Percentiles rank a stretch among this genome's conserved stretches.
Conservation (phyloP, 1,140 invertebrate genomes). For the Drosophila repleta region DNA sequence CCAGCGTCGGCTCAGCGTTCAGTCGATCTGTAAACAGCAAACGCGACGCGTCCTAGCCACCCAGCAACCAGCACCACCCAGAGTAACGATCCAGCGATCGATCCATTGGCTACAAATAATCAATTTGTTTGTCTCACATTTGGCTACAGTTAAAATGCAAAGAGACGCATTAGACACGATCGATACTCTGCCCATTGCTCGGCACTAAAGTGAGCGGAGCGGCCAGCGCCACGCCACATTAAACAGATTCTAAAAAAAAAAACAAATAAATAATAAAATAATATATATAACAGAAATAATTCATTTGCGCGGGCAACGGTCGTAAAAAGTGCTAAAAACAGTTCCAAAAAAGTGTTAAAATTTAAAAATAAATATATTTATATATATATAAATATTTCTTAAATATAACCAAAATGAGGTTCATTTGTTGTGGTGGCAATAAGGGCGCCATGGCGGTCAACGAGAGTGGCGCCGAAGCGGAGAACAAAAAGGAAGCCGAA, state of each 20-base stretch:
- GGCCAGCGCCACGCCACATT: slow-evolving; percentile 49
- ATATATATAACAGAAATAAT: neutral
- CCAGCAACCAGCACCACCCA: slow-evolving; percentile 1
- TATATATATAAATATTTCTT: neutral
- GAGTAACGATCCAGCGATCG: neutral
- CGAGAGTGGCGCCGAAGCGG: neutral
- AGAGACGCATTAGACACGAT: slow-evolving; percentile 38
- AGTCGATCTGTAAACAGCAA: slow-evolving; percentile 65
- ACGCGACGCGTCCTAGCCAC: slow-evolving; percentile 22
- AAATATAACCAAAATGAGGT: slow-evolving; percentile 28
- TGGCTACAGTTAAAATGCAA: slow-evolving; percentile 61
- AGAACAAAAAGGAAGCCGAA: slow-evolving; percentile 40
- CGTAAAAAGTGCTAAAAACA: slow-evolving; percentile 20
- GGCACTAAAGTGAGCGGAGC: slow-evolving; percentile 13
- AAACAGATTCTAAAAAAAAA: slow-evolving; percentile 29
- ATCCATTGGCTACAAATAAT: slow-evolving; percentile 11
- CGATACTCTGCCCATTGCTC: slow-evolving; percentile 31
- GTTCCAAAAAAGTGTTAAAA: slow-evolving; percentile 19
- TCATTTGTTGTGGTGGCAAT: slow-evolving; percentile 35
- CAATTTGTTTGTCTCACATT: slow-evolving; percentile 17
- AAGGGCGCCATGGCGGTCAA: slow-evolving; percentile 32
- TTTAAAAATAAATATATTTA: slow-evolving; percentile 24
- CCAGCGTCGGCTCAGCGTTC: slow-evolving; percentile 64
- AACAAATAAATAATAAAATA: neutral
- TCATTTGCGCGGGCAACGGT: slow-evolving; percentile 12